A percentile compares a stretch with the other conserved stretches of the same genome.
These are phyloP conservation scores for Ferdinandea cuprea DNA, from an alignment of 2,888 invertebrate genomes.

Conservation along the genomic window DNA sequence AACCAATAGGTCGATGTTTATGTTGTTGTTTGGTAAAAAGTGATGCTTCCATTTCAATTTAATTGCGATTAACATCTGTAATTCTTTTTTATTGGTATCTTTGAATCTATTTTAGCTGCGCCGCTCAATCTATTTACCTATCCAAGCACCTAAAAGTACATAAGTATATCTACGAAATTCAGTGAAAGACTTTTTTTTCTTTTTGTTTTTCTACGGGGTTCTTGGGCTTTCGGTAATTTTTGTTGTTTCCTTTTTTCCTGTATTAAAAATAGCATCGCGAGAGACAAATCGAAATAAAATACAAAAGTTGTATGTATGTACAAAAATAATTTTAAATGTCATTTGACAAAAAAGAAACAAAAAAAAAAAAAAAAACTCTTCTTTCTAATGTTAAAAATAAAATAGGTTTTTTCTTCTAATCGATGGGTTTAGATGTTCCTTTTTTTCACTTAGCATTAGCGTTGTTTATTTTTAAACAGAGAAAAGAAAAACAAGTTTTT, in stretches of 20 bases:
- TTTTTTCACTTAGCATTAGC: constrained; percentile 27
- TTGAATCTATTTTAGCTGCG: constrained; percentile 28
- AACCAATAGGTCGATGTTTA: background rate
- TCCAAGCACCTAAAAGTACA: constrained; percentile 5
- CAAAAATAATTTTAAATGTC: constrained; percentile 69
- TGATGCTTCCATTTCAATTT: constrained; percentile 37
- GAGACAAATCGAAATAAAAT: constrained; percentile 39
- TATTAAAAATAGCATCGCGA: constrained; percentile 56
- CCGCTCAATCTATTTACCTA: constrained; percentile 24
- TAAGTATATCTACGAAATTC: background rate
- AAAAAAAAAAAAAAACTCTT: constrained; percentile 30
- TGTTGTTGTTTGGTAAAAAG: constrained; percentile 21
- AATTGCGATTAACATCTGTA: constrained; percentile 46
- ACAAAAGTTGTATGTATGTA: constrained; percentile 40
- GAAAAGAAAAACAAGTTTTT: constrained; percentile 13
- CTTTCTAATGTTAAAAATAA: constrained; percentile 44
- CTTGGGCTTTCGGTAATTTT: constrained; percentile 44
- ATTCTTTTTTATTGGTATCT: constrained; percentile 37
- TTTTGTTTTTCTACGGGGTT: constrained; percentile 14
- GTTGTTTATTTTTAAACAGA: constrained; percentile 54
- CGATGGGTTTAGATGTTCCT: constrained; percentile 30
- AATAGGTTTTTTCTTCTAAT: constrained; percentile 14
- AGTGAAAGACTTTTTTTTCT: background rate
- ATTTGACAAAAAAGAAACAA: constrained; percentile 48
- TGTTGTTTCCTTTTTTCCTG: constrained; percentile 64